These are phyloP conservation scores for Zoanthus solanderi DNA, from an alignment of 92 coral and sea anemone genomes.

Conservation along the genomic window DNA sequence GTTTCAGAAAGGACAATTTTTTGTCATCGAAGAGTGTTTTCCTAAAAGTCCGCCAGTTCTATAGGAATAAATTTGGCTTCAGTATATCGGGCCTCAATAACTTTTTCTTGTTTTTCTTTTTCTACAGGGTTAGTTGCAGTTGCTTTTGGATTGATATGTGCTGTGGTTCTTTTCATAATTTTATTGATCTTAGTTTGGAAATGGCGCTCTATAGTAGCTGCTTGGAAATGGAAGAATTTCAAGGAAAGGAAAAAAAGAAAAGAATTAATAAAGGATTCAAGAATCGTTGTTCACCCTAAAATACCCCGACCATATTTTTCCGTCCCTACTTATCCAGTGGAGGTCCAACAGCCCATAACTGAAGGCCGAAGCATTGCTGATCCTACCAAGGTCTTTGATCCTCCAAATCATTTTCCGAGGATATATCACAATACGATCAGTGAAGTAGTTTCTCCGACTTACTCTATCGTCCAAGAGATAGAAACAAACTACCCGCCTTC, in stretches of 20 bases:
- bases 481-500: background rate
- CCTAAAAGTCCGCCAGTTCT: background rate
- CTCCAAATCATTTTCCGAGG: slow-evolving; percentile 38
- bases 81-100: background rate
- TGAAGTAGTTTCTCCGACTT: slow-evolving; percentile 12
- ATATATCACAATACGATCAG: slow-evolving; percentile 21
- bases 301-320: slow-evolving; percentile 19
- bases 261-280: slow-evolving; percentile 18
- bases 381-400: slow-evolving; percentile 21
- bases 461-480: slow-evolving; percentile 29
- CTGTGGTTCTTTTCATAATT: slow-evolving; percentile 22
- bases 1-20: background rate
- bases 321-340: slow-evolving; percentile 32
- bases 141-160: slow-evolving; percentile 37
- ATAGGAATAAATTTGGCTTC: background rate
- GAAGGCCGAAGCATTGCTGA: slow-evolving; percentile 24
- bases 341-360: slow-evolving; percentile 28
- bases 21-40: background rate
- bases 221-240: slow-evolving; percentile 31
- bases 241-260: slow-evolving; percentile 15
- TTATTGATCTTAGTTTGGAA: slow-evolving; percentile 19
- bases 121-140: slow-evolving; percentile 28
- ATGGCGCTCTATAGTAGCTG: slow-evolving; percentile 41
- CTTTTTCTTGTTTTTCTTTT: slow-evolving; percentile 14
- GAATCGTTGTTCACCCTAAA: slow-evolving; percentile 36